These are phyloP conservation scores for Hemitrygon akajei DNA, from an alignment of 2,797 vertebrate genomes.

Conservation along the genomic window DNA sequence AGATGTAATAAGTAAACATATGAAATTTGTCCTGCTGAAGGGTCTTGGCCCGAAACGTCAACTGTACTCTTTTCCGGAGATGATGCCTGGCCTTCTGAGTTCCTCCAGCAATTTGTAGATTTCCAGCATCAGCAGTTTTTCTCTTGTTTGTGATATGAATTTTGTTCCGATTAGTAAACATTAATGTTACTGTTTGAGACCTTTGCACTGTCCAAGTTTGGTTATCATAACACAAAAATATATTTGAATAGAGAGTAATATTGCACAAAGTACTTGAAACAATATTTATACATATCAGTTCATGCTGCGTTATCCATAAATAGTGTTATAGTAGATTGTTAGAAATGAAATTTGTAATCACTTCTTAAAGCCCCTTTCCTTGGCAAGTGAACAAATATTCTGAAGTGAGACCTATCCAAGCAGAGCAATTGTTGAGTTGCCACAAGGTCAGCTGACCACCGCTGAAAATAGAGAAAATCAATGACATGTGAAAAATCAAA, in stretches of 20 bases:
- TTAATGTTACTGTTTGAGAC: not conserved
- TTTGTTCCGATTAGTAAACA: too few relatives aligned
- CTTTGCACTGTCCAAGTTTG: not conserved
- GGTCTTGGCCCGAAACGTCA: too few relatives aligned
- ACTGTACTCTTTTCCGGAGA: too few relatives aligned
- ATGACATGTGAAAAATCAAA: not conserved
- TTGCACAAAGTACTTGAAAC: not conserved
- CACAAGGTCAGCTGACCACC: not conserved
- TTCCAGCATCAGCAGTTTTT: too few relatives aligned
- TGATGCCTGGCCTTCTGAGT: too few relatives aligned
- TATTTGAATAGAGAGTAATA: not conserved
- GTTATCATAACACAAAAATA: not conserved
- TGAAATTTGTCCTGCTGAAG: too few relatives aligned
- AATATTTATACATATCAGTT: not conserved
- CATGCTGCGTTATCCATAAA: not conserved
- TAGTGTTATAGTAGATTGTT: not conserved
- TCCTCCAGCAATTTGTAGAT: too few relatives aligned
- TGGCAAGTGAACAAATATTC: not conserved
- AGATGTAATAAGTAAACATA: not conserved
- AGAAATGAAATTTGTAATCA: not conserved
- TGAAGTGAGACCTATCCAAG: not conserved
- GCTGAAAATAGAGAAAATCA: constrained; percentile 22
- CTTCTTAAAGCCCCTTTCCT: not conserved
- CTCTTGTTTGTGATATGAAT: too few relatives aligned
- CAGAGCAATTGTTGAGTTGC: not conserved